These are phyloP conservation scores for Isichthys henryi DNA, from an alignment of 2,113 vertebrate species.

Conservation along the genomic window DNA sequence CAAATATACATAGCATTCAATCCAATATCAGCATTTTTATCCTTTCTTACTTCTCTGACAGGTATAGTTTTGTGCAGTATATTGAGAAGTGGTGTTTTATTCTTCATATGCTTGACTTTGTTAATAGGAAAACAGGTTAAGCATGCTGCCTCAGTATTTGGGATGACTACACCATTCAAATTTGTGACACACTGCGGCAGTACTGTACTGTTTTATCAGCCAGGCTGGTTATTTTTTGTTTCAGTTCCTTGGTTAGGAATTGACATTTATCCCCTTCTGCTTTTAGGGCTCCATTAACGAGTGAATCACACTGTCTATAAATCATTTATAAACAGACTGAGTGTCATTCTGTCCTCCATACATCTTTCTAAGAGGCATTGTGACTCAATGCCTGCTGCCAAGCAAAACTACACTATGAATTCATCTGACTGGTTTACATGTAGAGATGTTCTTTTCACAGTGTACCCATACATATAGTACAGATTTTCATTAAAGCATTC, in stretches of 20 bases:
- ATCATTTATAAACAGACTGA: not conserved
- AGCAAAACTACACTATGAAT: not conserved
- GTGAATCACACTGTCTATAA: not conserved
- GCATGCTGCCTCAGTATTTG: not conserved
- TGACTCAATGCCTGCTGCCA: not conserved
- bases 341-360: not conserved
- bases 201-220: not conserved
- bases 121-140: not conserved
- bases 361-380: not conserved
- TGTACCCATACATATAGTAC: not conserved
- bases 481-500: not conserved
- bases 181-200: not conserved
- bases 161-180: not conserved
- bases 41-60: not conserved
- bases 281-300: not conserved
- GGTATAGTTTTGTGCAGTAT: not conserved
- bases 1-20: not conserved
- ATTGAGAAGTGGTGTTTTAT: not conserved
- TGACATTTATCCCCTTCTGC: not conserved
- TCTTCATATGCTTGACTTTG: not conserved
- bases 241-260: not conserved
- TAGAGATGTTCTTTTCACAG: not conserved
- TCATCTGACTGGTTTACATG: not conserved
- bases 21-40: not conserved
- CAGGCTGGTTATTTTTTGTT: not conserved